Evolutionary conservation across 2,888 invertebrate genomes (phyloP).

Genomic region (Tachystola acroxantha): DNA sequence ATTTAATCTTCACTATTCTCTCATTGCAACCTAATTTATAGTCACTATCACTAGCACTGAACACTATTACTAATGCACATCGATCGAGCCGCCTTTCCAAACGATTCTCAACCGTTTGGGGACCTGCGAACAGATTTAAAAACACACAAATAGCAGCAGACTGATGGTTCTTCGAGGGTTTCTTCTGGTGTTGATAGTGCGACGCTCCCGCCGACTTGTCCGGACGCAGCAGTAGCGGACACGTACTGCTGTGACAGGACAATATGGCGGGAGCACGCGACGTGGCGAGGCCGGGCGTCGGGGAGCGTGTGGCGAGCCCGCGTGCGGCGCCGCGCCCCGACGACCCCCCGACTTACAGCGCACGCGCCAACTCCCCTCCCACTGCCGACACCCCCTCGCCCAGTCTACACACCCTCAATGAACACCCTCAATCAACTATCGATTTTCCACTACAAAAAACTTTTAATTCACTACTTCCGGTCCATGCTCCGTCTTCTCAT

Average conservation of each 20-base stretch:
- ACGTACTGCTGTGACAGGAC: conserved; percentile 99
- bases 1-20: conserved; percentile 1
- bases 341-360: conserved; percentile 57
- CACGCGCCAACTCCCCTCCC: conserved; percentile 49
- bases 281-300: conserved; percentile 54
- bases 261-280: conserved; percentile 88
- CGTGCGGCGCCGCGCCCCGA: conserved; percentile 54
- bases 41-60: conserved; percentile 25
- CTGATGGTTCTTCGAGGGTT: conserved; percentile 6
- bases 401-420: conserved; percentile 59
- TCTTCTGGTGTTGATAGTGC: conserved; percentile 30
- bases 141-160: conserved; percentile 12
- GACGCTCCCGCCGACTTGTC: conserved; percentile 81
- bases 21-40: background rate
- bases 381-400: conserved; percentile 19
- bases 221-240: conserved; percentile 92
- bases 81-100: conserved; percentile 13
- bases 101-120: conserved; percentile 6
- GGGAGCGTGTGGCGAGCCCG: conserved; percentile 75
- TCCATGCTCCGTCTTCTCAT: too few species aligned
- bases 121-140: conserved; percentile 35
- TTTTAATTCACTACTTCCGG: conserved; percentile 33
- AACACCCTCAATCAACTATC: conserved; percentile 69
- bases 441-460: conserved; percentile 55
- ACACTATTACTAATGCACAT: conserved; percentile 8